phyloP scores from a whole-genome alignment of 1,140 invertebrate species.

The Odontomachus brunneus region DNA sequence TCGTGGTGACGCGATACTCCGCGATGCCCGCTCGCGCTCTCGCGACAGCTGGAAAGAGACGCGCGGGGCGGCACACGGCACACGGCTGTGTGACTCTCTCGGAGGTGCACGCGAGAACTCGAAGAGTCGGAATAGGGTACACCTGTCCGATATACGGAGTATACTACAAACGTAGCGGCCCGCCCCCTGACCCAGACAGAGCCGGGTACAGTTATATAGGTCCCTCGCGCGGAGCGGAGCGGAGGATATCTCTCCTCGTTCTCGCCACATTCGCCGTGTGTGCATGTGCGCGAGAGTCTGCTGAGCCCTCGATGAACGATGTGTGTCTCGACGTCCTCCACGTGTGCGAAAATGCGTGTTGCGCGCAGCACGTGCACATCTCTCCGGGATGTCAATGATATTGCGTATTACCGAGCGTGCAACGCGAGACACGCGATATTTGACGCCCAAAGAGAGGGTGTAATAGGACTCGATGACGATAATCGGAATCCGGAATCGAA shows the following conservation, averaged over 20 bases:
- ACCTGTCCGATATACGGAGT: conserved; percentile 86
- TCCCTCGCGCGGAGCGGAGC: conserved; percentile 72
- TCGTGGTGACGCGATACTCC: conserved; percentile 61
- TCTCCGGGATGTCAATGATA: neutral
- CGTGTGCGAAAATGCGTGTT: neutral
- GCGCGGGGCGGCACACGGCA: conserved; percentile 64
- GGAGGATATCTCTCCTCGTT: conserved; percentile 78
- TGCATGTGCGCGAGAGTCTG: conserved; percentile 14
- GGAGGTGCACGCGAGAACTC: conserved; percentile 82
- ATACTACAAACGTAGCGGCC: conserved; percentile 84
- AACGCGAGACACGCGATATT: neutral
- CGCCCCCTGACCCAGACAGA: conserved; percentile 88
- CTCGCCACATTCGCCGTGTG: conserved; percentile 48
- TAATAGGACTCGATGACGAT: neutral
- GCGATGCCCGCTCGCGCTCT: conserved; percentile 60
- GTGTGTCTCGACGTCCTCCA: neutral
- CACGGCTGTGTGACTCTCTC: conserved; percentile 47
- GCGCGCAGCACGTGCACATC: neutral
- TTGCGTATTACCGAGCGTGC: neutral
- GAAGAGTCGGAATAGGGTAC: conserved; percentile 86
- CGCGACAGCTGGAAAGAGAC: conserved; percentile 75
- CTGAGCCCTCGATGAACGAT: conserved; percentile 10
- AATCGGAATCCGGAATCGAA: neutral
- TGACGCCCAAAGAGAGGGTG: neutral
- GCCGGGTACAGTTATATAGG: conserved; percentile 86